These are phyloP conservation scores for Scolopax bukidnonensis DNA, from an alignment of 2,797 vertebrate species.

Conservation along the genomic window DNA sequence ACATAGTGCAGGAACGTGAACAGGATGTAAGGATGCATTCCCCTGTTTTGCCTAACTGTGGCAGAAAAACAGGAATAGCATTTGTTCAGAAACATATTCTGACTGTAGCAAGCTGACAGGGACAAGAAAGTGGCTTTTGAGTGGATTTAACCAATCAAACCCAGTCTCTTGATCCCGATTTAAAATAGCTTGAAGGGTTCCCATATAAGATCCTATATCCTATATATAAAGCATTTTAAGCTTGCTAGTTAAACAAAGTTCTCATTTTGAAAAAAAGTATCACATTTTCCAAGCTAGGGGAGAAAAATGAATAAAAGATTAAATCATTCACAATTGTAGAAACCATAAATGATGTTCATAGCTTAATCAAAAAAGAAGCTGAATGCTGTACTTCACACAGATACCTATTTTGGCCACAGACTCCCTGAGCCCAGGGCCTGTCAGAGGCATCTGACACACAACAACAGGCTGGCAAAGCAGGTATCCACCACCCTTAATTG, in stretches of 20 bases:
- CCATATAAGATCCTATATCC: not conserved
- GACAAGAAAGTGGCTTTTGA: not conserved
- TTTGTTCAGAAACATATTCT: not conserved
- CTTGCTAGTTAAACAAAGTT: not conserved
- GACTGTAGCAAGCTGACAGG: not conserved
- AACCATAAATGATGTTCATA: not conserved
- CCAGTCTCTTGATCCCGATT: not conserved
- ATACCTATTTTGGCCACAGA: not conserved
- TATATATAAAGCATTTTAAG: not conserved
- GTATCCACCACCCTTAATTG: not conserved
- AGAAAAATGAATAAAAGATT: not conserved
- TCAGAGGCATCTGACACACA: not conserved
- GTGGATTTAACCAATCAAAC: not conserved
- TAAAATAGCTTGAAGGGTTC: not conserved
- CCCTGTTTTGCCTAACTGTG: not conserved
- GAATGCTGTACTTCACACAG: accelerated
- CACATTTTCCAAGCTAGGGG: not conserved
- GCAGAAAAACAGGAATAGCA: not conserved
- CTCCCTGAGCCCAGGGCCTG: not conserved
- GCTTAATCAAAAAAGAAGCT: not conserved
- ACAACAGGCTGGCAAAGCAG: not conserved
- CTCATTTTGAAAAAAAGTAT: not conserved
- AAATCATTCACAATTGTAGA: not conserved
- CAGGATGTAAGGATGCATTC: not conserved
- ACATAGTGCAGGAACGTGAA: not conserved